Evolutionary conservation across 37 sponge, comb jelly and placozoan species (phyloP).

Genomic region (Ianthella basta): DNA sequence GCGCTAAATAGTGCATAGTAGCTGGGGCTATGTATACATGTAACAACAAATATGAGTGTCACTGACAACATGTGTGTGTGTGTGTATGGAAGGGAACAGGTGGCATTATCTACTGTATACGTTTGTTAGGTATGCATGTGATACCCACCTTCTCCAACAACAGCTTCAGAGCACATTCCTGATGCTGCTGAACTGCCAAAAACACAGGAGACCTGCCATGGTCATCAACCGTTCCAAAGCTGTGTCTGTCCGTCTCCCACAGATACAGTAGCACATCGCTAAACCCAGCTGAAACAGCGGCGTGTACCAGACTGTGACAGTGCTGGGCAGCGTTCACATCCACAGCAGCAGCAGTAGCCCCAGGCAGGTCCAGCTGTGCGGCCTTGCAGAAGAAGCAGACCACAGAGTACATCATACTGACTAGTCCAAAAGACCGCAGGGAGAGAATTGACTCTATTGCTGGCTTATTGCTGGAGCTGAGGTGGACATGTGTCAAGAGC

Average conservation of each 20-base stretch:
- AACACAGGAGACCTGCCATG: constrained; percentile 10
- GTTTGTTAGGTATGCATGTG: too few relatives aligned
- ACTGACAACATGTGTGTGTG: too few relatives aligned
- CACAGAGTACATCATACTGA: constrained; percentile 6
- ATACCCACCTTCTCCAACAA: constrained; percentile 16
- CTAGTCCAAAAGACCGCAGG: constrained; percentile 24
- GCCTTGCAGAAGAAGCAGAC: constrained; percentile 18
- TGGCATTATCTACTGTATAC: too few relatives aligned
- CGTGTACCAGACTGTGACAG: not conserved
- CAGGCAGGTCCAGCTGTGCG: not conserved
- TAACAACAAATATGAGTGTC: too few relatives aligned
- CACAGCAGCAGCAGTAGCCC: not conserved
- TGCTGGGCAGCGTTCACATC: not conserved
- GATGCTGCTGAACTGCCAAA: constrained; percentile 10
- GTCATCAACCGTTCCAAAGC: not conserved
- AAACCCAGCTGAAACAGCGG: not conserved
- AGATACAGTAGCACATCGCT: not conserved
- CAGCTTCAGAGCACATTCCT: not conserved
- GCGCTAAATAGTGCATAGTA: too few relatives aligned
- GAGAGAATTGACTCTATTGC: not conserved
- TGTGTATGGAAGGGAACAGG: too few relatives aligned
- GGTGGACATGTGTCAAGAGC: constrained; percentile 7
- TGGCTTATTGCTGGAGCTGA: not conserved
- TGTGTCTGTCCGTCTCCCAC: not conserved
- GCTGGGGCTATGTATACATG: too few relatives aligned